These are phyloP conservation scores for Empis stercorea DNA, from an alignment of 2,888 invertebrate species.

Conservation along the genomic window DNA sequence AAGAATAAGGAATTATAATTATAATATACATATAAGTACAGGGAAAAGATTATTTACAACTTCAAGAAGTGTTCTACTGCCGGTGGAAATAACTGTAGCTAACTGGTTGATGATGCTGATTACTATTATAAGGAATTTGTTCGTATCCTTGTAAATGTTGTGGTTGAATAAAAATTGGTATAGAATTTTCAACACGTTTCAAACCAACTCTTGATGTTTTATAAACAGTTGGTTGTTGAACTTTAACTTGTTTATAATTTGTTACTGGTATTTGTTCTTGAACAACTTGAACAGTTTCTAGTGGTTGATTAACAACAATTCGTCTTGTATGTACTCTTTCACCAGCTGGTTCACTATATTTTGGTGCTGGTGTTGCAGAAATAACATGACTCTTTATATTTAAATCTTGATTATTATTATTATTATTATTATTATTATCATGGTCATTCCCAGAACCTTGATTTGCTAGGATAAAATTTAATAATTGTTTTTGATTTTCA, in stretches of 20 bases:
- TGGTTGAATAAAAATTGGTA: constrained; percentile 25
- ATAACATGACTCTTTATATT: constrained; percentile 37
- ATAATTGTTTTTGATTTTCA: too few species aligned
- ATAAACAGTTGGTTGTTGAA: constrained; percentile 42
- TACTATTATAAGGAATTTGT: neutral
- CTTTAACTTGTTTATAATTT: constrained; percentile 42
- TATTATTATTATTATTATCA: too few species aligned
- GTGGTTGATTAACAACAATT: constrained; percentile 46
- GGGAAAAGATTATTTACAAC: too few species aligned
- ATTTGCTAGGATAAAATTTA: too few species aligned
- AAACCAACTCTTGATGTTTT: constrained; percentile 38
- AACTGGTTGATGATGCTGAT: neutral
- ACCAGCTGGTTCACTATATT: constrained; percentile 37
- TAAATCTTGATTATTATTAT: constrained; percentile 20
- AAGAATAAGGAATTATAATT: too few species aligned
- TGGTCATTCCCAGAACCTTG: too few species aligned
- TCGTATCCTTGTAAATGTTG: too few species aligned
- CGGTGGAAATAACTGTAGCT: neutral
- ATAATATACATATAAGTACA: too few species aligned
- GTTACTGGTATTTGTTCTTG: constrained; percentile 47
- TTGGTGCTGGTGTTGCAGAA: constrained; percentile 43
- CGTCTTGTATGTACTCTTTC: constrained; percentile 46
- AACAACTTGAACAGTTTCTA: constrained; percentile 46
- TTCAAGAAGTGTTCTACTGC: neutral
- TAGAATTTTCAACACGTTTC: constrained; percentile 35